Conservation (phyloP, 2,113 vertebrate species). For the Orcinus orca region DNA sequence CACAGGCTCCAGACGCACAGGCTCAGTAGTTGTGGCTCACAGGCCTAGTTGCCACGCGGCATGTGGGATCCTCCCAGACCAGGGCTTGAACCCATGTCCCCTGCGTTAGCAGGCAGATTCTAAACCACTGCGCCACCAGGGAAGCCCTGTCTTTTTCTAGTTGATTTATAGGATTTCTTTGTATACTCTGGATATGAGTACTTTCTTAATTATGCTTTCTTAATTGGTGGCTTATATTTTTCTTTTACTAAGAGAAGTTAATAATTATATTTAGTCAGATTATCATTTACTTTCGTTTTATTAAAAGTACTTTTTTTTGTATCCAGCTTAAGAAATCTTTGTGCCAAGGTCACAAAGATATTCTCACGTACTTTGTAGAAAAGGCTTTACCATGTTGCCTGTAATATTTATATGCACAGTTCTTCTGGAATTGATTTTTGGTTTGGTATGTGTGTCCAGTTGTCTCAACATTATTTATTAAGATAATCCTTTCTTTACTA, state of each 20-base stretch:
- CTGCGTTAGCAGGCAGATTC: too few species aligned
- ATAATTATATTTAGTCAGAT: not conserved
- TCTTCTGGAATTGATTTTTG: not conserved
- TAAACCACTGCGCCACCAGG: too few species aligned
- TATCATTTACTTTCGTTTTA: not conserved
- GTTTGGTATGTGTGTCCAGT: not conserved
- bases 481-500: not conserved
- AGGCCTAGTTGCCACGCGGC: rapidly evolving
- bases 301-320: not conserved
- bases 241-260: not conserved
- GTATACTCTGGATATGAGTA: not conserved
- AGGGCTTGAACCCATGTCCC: too few species aligned
- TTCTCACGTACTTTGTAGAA: not conserved
- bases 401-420: not conserved
- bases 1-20: too few species aligned
- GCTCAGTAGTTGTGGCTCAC: too few species aligned
- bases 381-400: not conserved
- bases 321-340: not conserved
- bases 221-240: not conserved
- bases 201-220: not conserved
- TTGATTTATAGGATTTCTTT: not conserved
- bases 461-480: not conserved
- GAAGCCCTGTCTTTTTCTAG: not conserved
- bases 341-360: not conserved
- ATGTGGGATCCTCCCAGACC: too few species aligned